Base-by-base conservation (phyloP, 2,888 invertebrate species). In the Amphipyra berbera region DNA sequence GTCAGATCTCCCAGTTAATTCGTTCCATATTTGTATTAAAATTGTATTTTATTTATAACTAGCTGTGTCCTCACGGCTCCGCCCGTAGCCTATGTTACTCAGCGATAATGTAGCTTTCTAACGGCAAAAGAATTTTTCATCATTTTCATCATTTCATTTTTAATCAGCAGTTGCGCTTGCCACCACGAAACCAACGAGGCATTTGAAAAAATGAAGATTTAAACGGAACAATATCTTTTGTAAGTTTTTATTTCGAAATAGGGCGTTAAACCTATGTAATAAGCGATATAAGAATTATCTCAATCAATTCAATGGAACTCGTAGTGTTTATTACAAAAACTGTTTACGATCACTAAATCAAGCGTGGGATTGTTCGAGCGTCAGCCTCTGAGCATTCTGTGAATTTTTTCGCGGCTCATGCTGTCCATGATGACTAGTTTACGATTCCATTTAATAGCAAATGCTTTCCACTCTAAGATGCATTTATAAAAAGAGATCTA, bases 321-420 rank as follows among this genome's bases (percentile, higher is more conserved):
- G 35, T 45, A 45, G 13, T 62, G 56, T 60, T 45, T 46, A 15
- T 8, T 49, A 59, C 38, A 73, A 67, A 71, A 67, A 75, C 52
- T 62, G 67, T 56, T 61, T 61, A 62, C 42, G 59, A 49, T 49
- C 27, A 38, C 65, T 60, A 56, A 66, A 59, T 68, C 61, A 56
- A 61, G 49, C 77, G 79, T 76, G 77, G 63, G 77, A 78, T 61
- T 59, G 40, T 61, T 60, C 45, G 44, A 44, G 15, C 44, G 46
- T 46, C 53, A 59, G n/a, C 37, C 14, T 48, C 44, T 59, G 13
- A 58, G 72, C 68, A 57, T 74, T 78, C 75, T 72, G 41, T 41
- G 76, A 70, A 27, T 59, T 63, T 71, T 68, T 72, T 58, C 37
- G 33, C 45, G 57, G 41, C 21, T 9, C 27, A n/a, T 13, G 12